Evolutionary conservation across 30 jellyfish, hydroid and myxozoan genomes (phyloP), one percentile per base, ranked within the genome.

Genomic region (Pseudorhiza aurosa): DNA sequence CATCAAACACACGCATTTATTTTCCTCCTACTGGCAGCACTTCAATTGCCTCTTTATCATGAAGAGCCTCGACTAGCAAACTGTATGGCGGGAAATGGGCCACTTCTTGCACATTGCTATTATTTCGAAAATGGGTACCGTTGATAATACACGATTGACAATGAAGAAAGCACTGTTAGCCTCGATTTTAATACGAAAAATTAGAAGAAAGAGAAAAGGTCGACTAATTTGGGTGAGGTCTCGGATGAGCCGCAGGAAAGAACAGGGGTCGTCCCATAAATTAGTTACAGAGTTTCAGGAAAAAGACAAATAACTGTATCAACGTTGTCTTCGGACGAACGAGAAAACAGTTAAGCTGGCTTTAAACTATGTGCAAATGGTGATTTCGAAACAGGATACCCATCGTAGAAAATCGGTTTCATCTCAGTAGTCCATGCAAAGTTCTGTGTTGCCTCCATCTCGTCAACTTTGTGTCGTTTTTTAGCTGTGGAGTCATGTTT

Each of bases 181-280:
- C 6, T 50, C n/a, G 29, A 22, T 50, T 50, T 22, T 50, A 50
- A 5, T 50, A 5, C 65, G 65, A 50, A 50, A 22, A 50, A 50
- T 50, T n/a, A 50, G 29, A 50, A 6, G 65, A 50, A 50, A 5
- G 22, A 50, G 65, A n/a, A 50, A 50, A 39, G n/a, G 65, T 8
- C 8, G 8, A 50, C n/a, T 22, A 50, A n/a, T 22, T 50, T 50
- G 29, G 65, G 65, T 22, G 65, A 22, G 29, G 65, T 50, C 65
- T 50, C n/a, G 29, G 65, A 50, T 50, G 22, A 50, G 65, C 29
- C 65, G 22, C 65, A 50, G 65, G 29, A 50, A 50, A 12, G 25
- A 50, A 22, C 65, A 50, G 65, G 65, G 65, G 22, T 50, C 65
- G 22, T 22, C n/a, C 65, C 22, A 50, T 50, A 50, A 50, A 5